These are phyloP conservation scores for Xestia rhomboidea DNA, from an alignment of 2,888 invertebrate species.

Conservation along the genomic window DNA sequence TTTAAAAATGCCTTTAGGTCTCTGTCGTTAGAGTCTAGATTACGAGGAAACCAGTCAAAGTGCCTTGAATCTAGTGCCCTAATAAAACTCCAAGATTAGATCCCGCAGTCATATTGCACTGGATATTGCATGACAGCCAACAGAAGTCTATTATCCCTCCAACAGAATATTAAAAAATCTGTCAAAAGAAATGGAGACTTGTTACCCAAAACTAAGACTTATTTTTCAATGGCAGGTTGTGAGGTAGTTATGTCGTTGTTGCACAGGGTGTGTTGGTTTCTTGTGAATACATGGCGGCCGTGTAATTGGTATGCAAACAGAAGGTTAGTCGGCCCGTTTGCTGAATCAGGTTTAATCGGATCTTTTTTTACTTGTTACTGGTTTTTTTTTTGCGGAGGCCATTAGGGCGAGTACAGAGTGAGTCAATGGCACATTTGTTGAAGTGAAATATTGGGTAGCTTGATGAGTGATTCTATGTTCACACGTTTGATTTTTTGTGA, in stretches of 20 bases:
- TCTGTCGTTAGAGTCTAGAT: constrained; percentile 37
- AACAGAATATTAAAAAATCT: constrained; percentile 61
- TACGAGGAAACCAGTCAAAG: constrained; percentile 31
- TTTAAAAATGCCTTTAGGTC: constrained; percentile 12
- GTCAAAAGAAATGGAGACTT: constrained; percentile 62
- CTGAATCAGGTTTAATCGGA: constrained; percentile 72
- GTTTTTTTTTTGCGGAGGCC: constrained; percentile 60
- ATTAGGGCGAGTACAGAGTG: constrained; percentile 57
- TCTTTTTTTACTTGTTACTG: constrained; percentile 64
- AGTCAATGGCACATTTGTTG: constrained; percentile 47
- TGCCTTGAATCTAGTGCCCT: constrained; percentile 25
- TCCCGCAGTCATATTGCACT: constrained; percentile 58
- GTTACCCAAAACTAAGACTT: not conserved
- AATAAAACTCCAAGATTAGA: constrained; percentile 63
- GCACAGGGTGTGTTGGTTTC: constrained; percentile 59
- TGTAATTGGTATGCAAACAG: constrained; percentile 83
- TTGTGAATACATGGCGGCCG: constrained; percentile 65
- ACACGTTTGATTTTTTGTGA: not conserved
- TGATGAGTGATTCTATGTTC: constrained; percentile 18
- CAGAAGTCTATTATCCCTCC: constrained; percentile 70
- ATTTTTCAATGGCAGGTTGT: constrained; percentile 1
- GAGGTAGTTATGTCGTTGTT: constrained; percentile 60
- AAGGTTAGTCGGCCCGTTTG: constrained; percentile 77
- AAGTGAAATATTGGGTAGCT: constrained; percentile 48
- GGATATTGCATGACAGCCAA: constrained; percentile 72